Evolutionary conservation across 2,113 vertebrate species (phyloP), one percentile per base, ranked within the genome.

Genomic region (Triplophysa dalaica): DNA sequence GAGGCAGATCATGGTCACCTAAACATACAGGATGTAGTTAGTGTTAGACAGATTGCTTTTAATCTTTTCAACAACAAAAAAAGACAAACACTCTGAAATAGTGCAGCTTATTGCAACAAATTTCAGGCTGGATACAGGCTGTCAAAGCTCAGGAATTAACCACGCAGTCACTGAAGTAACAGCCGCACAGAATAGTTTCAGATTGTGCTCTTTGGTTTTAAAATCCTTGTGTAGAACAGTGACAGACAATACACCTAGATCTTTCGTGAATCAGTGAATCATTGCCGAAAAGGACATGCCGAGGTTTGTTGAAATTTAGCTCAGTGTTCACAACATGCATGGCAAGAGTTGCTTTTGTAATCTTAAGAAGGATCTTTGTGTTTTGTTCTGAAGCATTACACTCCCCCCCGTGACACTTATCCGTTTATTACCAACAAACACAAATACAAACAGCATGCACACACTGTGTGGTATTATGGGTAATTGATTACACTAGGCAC

Each of bases 311-410:
- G 33, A 72, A 70, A 48, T 77, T 56, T 50, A 8, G 21, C 41
- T 66, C 14, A 56, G 21, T 19, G 4, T 70, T 17, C 14, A 50
- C 26, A 75, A 63, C 5, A 52, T 74, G 19, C 61, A 21, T 10
- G 63, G 16, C 73, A 50, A 56, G 33, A 11, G 80, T 82, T 73
- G 60, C 61, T 63, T 56, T 11, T 24, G 67, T 66, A 56, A 82
- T 67, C 29, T 11, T 67, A 48, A 21, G 10, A 16, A 19, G 45
- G 74, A 45, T 70, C 60, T 29, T 81, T 82, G 19, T 63, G 65
- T 70, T 58, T 66, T 63, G 45, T 63, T 16, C 8, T 60, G 52
- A 78, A 68, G 52, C n/a, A 4, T 22, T 2, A 16, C 22, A 21
- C 6, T 26, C 70, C 63, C 70, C 70, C 19, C 17, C n/a, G 8